Evolutionary conservation across 2,888 invertebrate genomes (phyloP), one percentile per base, ranked within the genome.

Genomic region (Melanchra persicariae): DNA sequence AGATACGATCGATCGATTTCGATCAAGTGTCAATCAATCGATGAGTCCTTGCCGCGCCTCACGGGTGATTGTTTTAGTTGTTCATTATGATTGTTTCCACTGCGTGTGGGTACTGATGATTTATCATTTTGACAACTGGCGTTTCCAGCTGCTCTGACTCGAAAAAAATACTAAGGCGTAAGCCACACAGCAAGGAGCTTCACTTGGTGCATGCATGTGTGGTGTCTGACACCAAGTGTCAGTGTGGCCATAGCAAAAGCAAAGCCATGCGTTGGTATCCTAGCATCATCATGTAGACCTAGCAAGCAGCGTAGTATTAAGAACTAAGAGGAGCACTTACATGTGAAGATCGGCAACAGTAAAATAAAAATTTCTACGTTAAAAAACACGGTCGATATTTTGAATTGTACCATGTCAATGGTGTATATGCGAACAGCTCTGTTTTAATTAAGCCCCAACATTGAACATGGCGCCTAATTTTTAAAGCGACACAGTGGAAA

Each of bases 1-100:
- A 65, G 52, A 74, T 55, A 59, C 54, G 12, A 59, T 55, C 45
- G 26, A 54, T 26, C 19, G 67, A 67, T 67, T 63, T 51, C n/a
- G 15, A 63, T 79, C 51, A 7, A 63, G 19, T 63, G 49, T 63
- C 66, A 51, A 74, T 68, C 66, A 72, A 7, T 47, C 8, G n/a
- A 15, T 10, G 17, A 64, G 62, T 60, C 71, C 81, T 81, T 77
- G 77, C 24, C 67, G 22, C 52, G 34, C 49, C 67, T 63, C 45
- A 30, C 49, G 6, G 47, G 15, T 65, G 37, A 64, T 69, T 74
- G 10, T 74, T 69, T 80, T 37, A 55, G 26, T 54, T 7, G 51
- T 52, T 65, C 26, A 43, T 73, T 60, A n/a, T 55, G 30, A 2
- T 64, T 49, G 15, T 43, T 34, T 9, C 34, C 22, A 26, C 3